Evolutionary conservation across 2,113 vertebrate species (phyloP), one percentile per base, ranked within the genome.

Genomic region (Pelvicachromis taeniatus): DNA sequence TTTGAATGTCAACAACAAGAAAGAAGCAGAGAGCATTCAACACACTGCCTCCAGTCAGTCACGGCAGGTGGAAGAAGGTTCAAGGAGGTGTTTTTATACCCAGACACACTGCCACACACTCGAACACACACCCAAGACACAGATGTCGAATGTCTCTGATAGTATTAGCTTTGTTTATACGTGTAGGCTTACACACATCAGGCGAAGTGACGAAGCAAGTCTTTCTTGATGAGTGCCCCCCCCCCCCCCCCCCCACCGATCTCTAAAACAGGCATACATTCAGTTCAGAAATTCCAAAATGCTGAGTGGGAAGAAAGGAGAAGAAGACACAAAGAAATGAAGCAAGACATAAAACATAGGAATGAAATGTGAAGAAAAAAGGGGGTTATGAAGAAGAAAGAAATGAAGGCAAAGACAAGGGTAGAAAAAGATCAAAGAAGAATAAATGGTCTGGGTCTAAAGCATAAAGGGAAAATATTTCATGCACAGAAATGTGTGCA

Each of bases 1-100:
- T 93, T 92, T 90, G 88, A 93, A 91, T 91, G 92, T 92, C 93
- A 93, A 87, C 90, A 86, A 87, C 35, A 93, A 95, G 77, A 91
- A 91, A 91, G 86, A 54, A 58, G 77, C 63, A 77, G 23, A 38
- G 56, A 88, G 81, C 89, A 26, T 87, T 94, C 81, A 81, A 87
- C 88, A 86, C 89, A 88, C 81, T 78, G 94, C 93, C 93, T 94
- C 86, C 85, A 95, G 94, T 93, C 92, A 94, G 87, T 86, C 90
- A 52, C 88, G 87, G 87, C 94, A 89, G 94, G 91, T 91, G 90
- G 91, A 93, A 77, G 78, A 53, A 90, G 90, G 93, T 95, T 93
- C 90, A 94, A 92, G 82, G 88, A 83, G 75, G 85, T 63, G 89
- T 85, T 83, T 91, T 91, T 82, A 68, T 45, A 91, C 80, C 23